Conservation (phyloP, 1,140 invertebrate species). For the Neodiprion pinetum region DNA sequence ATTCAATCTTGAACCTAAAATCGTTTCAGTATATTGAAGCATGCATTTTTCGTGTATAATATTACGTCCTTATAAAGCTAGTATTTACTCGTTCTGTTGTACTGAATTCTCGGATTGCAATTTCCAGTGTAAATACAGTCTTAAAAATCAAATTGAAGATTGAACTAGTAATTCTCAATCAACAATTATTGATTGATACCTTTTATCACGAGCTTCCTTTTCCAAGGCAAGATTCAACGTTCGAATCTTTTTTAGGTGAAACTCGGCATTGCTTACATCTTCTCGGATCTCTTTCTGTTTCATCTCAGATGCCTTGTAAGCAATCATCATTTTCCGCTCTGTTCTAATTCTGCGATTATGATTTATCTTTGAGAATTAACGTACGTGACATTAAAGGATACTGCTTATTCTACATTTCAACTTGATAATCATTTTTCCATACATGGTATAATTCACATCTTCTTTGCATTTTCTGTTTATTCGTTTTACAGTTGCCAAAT, state of each 20-base stretch:
- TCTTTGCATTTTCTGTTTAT: conserved; percentile 17
- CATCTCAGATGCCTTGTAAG: conserved; percentile 19
- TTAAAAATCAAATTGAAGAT: not conserved
- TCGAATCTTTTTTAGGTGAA: conserved; percentile 23
- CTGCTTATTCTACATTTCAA: not conserved
- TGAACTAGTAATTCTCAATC: no score
- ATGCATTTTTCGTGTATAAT: no score
- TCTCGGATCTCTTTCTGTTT: conserved; percentile 27
- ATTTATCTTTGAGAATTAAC: not conserved
- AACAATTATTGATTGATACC: conserved; percentile 23
- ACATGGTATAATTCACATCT: conserved; percentile 16
- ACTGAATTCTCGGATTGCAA: conserved; percentile 8
- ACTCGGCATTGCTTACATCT: conserved; percentile 27
- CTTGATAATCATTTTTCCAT: conserved; percentile 5
- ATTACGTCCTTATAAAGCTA: no score
- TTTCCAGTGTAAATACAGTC: conserved; percentile 8
- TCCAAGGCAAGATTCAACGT: conserved; percentile 27
- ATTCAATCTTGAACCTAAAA: conserved; percentile 40
- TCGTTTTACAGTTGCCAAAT: conserved; percentile 16
- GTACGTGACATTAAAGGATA: not conserved
- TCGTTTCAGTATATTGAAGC: not conserved
- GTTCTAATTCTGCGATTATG: conserved; percentile 16
- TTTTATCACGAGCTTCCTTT: conserved; percentile 32
- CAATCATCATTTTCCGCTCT: conserved; percentile 23
- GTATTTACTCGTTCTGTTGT: not conserved